Evolutionary conservation across 2,888 invertebrate species (phyloP).

Genomic region (Lapara coniferarum): DNA sequence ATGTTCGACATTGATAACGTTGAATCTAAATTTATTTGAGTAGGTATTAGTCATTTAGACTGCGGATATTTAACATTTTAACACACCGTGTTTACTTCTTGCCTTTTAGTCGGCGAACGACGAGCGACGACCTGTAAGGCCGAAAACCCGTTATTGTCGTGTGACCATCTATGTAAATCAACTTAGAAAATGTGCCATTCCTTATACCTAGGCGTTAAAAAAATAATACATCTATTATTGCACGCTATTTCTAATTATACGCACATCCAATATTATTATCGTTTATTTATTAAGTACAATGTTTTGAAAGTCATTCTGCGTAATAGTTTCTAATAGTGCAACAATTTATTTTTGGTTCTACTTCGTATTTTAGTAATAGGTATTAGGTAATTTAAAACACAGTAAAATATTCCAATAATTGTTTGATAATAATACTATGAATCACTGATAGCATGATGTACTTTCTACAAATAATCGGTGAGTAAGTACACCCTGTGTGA

Average conservation of each 20-base stretch:
- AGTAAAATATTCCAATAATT: neutral
- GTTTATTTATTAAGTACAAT: constrained; percentile 7
- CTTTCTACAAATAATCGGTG: constrained; percentile 8
- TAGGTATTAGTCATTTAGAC: neutral
- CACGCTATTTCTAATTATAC: neutral
- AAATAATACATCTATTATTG: neutral
- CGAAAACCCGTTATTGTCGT: constrained; percentile 44
- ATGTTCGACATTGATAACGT: constrained; percentile 4
- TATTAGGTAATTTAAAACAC: neutral
- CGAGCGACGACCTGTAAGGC: constrained; percentile 24
- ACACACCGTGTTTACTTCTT: neutral
- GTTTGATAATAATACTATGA: neutral
- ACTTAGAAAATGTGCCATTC: constrained; percentile 31
- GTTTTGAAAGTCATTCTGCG: neutral
- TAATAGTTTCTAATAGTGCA: neutral
- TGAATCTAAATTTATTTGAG: neutral
- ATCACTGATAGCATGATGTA: neutral
- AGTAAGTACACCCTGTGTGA: constrained; percentile 19
- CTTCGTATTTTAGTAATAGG: neutral
- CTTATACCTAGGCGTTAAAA: constrained; percentile 30
- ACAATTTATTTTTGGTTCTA: neutral
- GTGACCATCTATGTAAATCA: constrained; percentile 44
- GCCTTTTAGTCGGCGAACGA: constrained; percentile 20
- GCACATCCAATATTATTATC: too few relatives aligned
- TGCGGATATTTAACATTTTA: neutral